Conservation (phyloP, 2,797 vertebrate genomes). For the Pseudomugil tenellus region DNA sequence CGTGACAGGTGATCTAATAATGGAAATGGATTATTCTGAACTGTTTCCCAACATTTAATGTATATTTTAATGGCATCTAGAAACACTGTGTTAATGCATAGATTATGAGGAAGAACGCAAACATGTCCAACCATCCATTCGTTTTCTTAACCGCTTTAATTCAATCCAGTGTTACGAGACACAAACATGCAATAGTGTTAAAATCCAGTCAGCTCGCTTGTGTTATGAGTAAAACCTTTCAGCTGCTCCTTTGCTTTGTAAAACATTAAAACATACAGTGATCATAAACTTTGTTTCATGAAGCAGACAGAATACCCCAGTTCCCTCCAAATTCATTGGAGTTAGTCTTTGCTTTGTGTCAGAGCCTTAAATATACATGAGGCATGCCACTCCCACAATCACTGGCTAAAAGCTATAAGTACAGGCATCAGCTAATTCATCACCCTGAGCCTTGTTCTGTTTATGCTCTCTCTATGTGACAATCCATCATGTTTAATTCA, state of each 20-base stretch:
- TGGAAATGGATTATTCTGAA: too few species aligned
- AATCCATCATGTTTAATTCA: constrained; percentile 73
- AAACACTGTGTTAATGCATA: neutral
- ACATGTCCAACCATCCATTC: too few species aligned
- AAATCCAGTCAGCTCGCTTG: neutral
- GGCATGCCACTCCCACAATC: constrained; percentile 28
- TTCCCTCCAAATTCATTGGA: constrained; percentile 34
- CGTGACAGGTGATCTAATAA: too few species aligned
- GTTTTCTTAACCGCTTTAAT: too few species aligned
- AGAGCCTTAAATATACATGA: constrained; percentile 33
- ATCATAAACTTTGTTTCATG: constrained; percentile 7
- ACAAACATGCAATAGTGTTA: constrained; percentile 11
- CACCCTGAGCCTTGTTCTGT: constrained; percentile 46
- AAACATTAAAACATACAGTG: neutral
- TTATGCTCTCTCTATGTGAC: constrained; percentile 48
- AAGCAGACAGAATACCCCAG: constrained; percentile 6
- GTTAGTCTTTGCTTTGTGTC: constrained; percentile 37
- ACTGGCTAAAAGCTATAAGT: constrained; percentile 54
- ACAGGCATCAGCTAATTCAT: constrained; percentile 55
- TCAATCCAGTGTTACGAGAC: too few species aligned
- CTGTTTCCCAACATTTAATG: too few species aligned
- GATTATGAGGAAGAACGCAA: constrained; percentile 12
- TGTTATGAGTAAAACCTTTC: neutral
- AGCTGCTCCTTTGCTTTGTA: neutral
- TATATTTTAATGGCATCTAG: neutral